Conservation (phyloP, 2,797 vertebrate species). For the Lagocephalus sceleratus region DNA sequence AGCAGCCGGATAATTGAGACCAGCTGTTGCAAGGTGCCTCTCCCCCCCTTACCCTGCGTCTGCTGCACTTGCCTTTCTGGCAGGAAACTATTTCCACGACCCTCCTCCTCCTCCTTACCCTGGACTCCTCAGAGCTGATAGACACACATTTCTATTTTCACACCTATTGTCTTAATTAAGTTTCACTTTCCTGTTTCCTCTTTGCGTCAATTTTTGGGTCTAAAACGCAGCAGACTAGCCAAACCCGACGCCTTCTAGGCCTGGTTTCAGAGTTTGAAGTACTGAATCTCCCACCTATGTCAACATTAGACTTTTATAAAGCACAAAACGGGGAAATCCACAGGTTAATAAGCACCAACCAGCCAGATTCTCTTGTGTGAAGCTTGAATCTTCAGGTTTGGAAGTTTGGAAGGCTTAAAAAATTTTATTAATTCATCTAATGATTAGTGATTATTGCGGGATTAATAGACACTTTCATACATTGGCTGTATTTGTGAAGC, state of each 20-base stretch:
- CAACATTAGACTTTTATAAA: neutral
- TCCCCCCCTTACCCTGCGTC: slow-evolving; percentile 54
- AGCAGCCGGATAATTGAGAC: slow-evolving; percentile 77
- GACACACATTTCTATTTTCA: neutral
- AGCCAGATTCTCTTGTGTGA: no score
- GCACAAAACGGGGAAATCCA: no score
- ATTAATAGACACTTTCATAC: no score
- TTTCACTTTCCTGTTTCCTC: neutral
- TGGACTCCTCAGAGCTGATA: neutral
- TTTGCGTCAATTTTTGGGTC: neutral
- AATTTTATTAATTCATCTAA: no score
- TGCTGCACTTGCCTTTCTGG: slow-evolving; percentile 77
- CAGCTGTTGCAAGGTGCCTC: slow-evolving; percentile 86
- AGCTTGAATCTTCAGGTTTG: no score
- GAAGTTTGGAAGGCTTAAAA: no score
- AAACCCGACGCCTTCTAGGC: neutral
- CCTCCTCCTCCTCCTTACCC: neutral
- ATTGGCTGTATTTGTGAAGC: slow-evolving; percentile 5
- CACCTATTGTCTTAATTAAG: neutral
- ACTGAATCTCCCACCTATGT: neutral
- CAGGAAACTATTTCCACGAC: slow-evolving; percentile 38
- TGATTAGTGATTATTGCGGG: no score
- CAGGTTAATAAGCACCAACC: no score
- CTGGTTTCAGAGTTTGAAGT: neutral
- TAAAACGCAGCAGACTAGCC: neutral